A percentile compares a stretch with the other conserved stretches of the same genome.
phyloP scores from a whole-genome alignment of 1,140 invertebrate species.

The Ylistrum balloti region DNA sequence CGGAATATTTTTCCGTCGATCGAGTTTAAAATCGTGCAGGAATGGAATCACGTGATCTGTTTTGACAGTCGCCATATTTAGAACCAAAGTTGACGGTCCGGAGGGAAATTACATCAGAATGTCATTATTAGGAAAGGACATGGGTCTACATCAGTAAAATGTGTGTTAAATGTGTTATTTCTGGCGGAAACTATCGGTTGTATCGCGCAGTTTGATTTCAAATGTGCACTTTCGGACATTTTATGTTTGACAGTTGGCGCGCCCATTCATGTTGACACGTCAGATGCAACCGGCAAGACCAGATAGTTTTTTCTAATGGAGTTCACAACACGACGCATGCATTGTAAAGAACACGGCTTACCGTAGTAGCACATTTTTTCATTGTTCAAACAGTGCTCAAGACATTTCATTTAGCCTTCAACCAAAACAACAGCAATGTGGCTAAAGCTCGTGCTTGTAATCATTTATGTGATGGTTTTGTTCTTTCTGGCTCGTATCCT shows the following conservation, averaged over 20 bases:
- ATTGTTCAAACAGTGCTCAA: too few species aligned
- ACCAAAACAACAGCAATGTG: constrained; percentile 74
- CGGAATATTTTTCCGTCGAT: too few species aligned
- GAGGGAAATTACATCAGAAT: not conserved
- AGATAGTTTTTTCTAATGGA: too few species aligned
- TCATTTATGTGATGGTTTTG: constrained; percentile 80
- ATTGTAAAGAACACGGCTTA: too few species aligned
- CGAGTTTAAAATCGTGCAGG: not conserved
- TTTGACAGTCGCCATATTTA: constrained; percentile 32
- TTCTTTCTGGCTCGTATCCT: constrained; percentile 82
- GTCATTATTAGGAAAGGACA: not conserved
- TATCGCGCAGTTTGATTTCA: not conserved
- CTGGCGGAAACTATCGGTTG: not conserved
- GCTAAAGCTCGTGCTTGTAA: constrained; percentile 80
- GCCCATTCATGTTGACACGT: not conserved
- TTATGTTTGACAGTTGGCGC: constrained; percentile 27
- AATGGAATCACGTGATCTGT: not conserved
- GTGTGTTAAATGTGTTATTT: not conserved
- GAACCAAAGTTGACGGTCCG: not conserved
- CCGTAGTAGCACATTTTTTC: too few species aligned
- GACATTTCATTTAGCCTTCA: too few species aligned
- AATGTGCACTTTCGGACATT: not conserved
- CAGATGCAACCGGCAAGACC: too few species aligned
- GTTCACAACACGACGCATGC: too few species aligned
- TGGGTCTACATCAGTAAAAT: not conserved